Percentiles rank a stretch among this genome's conserved stretches.
Conservation (phyloP, 2,797 vertebrate genomes). For the Perodicticus potto region DNA sequence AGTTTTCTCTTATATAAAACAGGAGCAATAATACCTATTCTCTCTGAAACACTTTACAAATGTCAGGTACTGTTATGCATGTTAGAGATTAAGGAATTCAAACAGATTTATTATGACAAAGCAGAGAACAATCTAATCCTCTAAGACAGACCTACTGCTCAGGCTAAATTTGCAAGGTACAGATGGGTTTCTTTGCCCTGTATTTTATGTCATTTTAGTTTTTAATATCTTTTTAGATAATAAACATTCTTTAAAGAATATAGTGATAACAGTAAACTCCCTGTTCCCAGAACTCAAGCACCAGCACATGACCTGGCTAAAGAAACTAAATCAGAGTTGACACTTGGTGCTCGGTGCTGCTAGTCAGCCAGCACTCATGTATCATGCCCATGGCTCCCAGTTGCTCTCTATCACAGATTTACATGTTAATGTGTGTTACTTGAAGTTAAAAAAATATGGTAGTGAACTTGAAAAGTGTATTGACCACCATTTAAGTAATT, state of each 20-base stretch:
- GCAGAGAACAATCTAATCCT: not conserved
- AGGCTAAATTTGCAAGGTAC: not conserved
- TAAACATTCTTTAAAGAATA: not conserved
- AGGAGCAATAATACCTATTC: not conserved
- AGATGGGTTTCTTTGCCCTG: not conserved
- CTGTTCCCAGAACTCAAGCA: too few species aligned
- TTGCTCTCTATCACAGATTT: too few species aligned
- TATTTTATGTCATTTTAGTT: constrained; percentile 26
- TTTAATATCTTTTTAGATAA: constrained; percentile 23
- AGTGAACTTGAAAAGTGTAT: too few species aligned
- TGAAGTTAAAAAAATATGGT: too few species aligned
- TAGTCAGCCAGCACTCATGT: too few species aligned
- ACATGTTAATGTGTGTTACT: too few species aligned
- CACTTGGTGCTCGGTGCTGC: too few species aligned
- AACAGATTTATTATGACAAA: not conserved
- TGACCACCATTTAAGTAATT: too few species aligned
- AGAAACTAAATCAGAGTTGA: too few species aligned
- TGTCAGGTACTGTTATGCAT: not conserved
- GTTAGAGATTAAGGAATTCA: constrained; percentile 21
- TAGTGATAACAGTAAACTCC: not conserved
- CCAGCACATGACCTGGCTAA: too few species aligned
- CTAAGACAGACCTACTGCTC: not conserved
- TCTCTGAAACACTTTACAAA: constrained; percentile 31
- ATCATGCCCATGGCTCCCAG: too few species aligned
- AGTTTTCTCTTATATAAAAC: constrained; percentile 30